Evolutionary conservation across 2,888 invertebrate genomes (phyloP), one percentile per base, ranked within the genome.

Genomic region (Clanis bilineata): DNA sequence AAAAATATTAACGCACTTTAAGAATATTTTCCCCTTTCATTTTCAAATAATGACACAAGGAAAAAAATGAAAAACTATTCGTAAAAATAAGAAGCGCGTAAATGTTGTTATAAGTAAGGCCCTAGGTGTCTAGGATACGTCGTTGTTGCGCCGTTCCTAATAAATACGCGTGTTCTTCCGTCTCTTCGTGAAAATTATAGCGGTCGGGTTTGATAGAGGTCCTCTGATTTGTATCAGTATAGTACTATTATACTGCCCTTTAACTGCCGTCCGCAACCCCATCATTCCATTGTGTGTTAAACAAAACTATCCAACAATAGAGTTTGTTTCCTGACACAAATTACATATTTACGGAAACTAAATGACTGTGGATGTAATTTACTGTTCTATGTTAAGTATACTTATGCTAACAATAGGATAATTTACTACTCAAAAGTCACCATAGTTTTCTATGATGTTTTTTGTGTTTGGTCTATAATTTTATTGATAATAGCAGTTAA

Each of bases 271-370:
- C 57, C 58, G 56, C 57, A 62, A 60, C 58, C 60, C 56, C 38
- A 54, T 58, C 60, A 65, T 65, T 65, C 64, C 64, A 64, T 66
- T 62, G 64, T 65, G 58, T 62, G 60, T 63, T 44, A 22, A 58
- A 65, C 59, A 65, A 56, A 56, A 38, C 56, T 56, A 41, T 57
- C 41, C n/a, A 57, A 66, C 65, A 64, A 66, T 66, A 62, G 61
- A 39, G 41, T 62, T 63, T 58, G 56, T 41, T 28, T 23, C 5
- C 45, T n/a, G 51, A 51, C 10, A 47, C 28, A 25, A 25, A 47
- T 51, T 9, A 51, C 32, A 51, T 28, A 15, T 47, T 47, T 51
- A 18, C 51, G 51, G 51, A 51, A 51, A 32, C 18, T 15, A 18
- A 32, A 51, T 32, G 28, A 51, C 28, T 23, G 22, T 23, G 23